These are phyloP conservation scores for Geothlypis trichas DNA, from an alignment of 2,113 vertebrate species.

Conservation along the genomic window DNA sequence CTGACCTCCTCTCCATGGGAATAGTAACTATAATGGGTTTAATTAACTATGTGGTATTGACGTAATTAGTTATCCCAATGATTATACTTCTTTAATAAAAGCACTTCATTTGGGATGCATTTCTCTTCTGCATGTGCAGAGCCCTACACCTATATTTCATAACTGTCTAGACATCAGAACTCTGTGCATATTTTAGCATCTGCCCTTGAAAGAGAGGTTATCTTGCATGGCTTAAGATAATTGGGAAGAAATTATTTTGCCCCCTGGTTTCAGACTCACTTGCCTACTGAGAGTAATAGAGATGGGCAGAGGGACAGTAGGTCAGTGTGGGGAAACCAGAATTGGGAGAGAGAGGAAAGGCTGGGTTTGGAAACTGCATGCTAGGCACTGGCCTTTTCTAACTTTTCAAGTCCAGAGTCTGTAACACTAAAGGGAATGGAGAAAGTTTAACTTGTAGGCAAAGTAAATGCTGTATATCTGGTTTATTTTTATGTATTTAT, in stretches of 20 bases:
- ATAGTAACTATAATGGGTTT: slow-evolving; percentile 79
- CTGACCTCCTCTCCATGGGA: slow-evolving; percentile 73
- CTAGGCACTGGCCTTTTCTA: slow-evolving; percentile 37
- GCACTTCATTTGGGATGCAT: slow-evolving; percentile 76
- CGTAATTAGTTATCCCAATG: slow-evolving; percentile 77
- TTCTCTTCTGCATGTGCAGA: slow-evolving; percentile 47
- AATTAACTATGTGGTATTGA: slow-evolving; percentile 83
- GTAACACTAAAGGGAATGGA: slow-evolving; percentile 22
- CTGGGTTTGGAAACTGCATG: slow-evolving; percentile 43
- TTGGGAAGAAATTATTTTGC: slow-evolving; percentile 78
- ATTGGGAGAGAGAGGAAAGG: background rate
- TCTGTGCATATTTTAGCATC: slow-evolving; percentile 65
- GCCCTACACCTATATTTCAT: slow-evolving; percentile 71
- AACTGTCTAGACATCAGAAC: slow-evolving; percentile 72
- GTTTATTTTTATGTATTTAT: background rate
- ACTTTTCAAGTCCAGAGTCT: slow-evolving; percentile 10
- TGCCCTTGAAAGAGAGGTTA: slow-evolving; percentile 72
- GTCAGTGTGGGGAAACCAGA: slow-evolving; percentile 51
- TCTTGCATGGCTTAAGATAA: slow-evolving; percentile 71
- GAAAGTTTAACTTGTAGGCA: slow-evolving; percentile 9
- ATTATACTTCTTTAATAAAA: slow-evolving; percentile 80
- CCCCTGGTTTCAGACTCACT: slow-evolving; percentile 63
- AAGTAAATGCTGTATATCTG: background rate
- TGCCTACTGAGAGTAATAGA: slow-evolving; percentile 14
- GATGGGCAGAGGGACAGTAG: background rate